These are phyloP conservation scores for Cochlearius cochlearius DNA, from an alignment of 2,113 vertebrate genomes.

Conservation along the genomic window DNA sequence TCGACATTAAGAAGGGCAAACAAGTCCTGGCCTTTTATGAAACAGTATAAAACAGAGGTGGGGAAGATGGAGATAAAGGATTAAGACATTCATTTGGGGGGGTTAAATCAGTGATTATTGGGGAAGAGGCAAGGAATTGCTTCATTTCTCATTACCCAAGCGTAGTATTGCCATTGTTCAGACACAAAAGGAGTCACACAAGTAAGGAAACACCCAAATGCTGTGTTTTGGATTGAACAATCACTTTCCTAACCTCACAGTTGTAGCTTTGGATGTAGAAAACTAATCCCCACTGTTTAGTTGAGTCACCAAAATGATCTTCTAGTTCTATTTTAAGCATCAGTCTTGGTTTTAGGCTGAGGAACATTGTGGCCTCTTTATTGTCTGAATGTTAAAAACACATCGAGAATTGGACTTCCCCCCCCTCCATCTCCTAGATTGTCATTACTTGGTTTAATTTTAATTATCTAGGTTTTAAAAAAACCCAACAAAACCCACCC, in stretches of 20 bases:
- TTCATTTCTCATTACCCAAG: not conserved
- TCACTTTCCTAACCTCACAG: not conserved
- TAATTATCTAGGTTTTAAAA: slow-evolving; percentile 45
- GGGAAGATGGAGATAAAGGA: not conserved
- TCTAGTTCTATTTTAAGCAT: not conserved
- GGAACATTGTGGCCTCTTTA: not conserved
- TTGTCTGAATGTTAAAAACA: not conserved
- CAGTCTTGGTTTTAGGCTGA: not conserved
- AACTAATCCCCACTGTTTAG: not conserved
- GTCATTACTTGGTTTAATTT: slow-evolving; percentile 56
- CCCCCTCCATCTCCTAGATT: not conserved
- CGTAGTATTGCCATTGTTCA: not conserved
- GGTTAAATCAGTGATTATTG: not conserved
- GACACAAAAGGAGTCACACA: not conserved
- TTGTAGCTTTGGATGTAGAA: not conserved
- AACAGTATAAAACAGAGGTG: not conserved
- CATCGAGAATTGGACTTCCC: not conserved
- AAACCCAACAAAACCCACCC: not conserved
- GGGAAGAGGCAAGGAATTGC: not conserved
- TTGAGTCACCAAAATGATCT: not conserved
- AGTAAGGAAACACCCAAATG: not conserved
- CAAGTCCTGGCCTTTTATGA: not conserved
- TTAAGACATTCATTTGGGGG: not conserved
- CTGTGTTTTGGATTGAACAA: not conserved
- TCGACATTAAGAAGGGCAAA: not conserved